Evolutionary conservation across 1,140 invertebrate genomes (phyloP).

Genomic region (Dreissena polymorpha): DNA sequence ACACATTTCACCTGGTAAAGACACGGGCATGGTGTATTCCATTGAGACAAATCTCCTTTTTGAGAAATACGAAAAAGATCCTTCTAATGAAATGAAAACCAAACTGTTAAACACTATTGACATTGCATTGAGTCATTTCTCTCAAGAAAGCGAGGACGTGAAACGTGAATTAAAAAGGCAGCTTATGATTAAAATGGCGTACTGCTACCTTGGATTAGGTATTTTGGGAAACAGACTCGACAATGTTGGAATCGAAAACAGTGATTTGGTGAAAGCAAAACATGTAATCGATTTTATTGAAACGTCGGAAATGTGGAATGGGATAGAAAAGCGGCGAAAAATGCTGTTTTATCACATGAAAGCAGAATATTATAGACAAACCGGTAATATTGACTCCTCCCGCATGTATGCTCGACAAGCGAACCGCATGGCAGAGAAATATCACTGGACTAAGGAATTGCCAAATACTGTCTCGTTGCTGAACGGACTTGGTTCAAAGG

Average conservation of each 20-base stretch:
- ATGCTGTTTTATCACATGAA: slow-evolving; percentile 37
- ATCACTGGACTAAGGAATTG: slow-evolving; percentile 24
- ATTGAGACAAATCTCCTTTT: slow-evolving; percentile 38
- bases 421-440: slow-evolving; percentile 20
- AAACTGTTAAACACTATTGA: slow-evolving; percentile 29
- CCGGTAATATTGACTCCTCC: slow-evolving; percentile 15
- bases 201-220: slow-evolving; percentile 43
- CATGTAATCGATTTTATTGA: slow-evolving; percentile 21
- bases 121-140: slow-evolving; percentile 33
- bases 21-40: slow-evolving; percentile 50
- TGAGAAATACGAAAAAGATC: slow-evolving; percentile 37
- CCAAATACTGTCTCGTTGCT: slow-evolving; percentile 1
- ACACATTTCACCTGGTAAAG: slow-evolving; percentile 23
- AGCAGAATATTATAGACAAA: slow-evolving; percentile 19
- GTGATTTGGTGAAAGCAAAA: slow-evolving; percentile 4
- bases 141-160: slow-evolving; percentile 23
- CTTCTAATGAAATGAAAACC: slow-evolving; percentile 17
- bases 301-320: slow-evolving; percentile 16
- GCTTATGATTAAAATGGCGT: slow-evolving; percentile 40
- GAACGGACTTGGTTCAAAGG: too few species aligned
- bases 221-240: slow-evolving; percentile 34
- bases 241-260: not conserved
- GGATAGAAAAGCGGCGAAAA: slow-evolving; percentile 34
- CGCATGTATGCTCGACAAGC: too few species aligned
- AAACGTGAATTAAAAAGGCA: slow-evolving; percentile 34